Evolutionary conservation across 1,140 invertebrate genomes (phyloP), one percentile per base, ranked within the genome.

Genomic region (Cotesia typhae): DNA sequence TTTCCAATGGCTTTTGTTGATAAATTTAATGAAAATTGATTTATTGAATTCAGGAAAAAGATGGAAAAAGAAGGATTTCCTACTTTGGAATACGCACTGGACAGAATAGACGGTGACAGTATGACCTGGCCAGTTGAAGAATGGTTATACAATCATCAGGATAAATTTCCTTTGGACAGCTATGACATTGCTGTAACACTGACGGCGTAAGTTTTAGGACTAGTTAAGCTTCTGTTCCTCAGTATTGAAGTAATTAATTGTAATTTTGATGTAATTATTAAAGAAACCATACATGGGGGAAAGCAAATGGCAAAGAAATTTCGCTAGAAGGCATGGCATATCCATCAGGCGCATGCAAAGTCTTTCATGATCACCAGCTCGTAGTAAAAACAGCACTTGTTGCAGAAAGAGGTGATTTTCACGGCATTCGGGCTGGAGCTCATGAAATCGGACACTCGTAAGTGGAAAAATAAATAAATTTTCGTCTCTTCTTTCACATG

Each of bases 381-480:
- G 47, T 17, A n/a, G 57, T 9, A 10, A 68, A 68, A 14, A 52
- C 68, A 10, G n/a, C 67, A 14, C 3, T 70, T 0, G 35, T 74
- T 37, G 37, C 47, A 65, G 72, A 74, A 20, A 66, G 12, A 41
- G 72, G 72, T 38, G 67, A 47, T 51, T 74, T 70, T 52, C 52
- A 74, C 65, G 72, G 72, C 17, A 70, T 70, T 53, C 61, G 66
- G 12, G 47, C 17, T 6, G 61, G 61, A 57, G 60, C 72, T 41
- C 72, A 74, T 47, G 72, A 74, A 66, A 41, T 74, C 5, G 72
- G 67, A 9, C 72, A 74, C 36, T 66, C 70, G 72, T 74, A 36
- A 65, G 67, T 70, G 28, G 10, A 55, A 55, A 3, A 55, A 55
- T 55, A 55, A 17, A 14, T 55, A 55, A n/a, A 55, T 14, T 5